Base-by-base conservation (phyloP, 2,113 vertebrate species). In the Hippocampus abdominalis region DNA sequence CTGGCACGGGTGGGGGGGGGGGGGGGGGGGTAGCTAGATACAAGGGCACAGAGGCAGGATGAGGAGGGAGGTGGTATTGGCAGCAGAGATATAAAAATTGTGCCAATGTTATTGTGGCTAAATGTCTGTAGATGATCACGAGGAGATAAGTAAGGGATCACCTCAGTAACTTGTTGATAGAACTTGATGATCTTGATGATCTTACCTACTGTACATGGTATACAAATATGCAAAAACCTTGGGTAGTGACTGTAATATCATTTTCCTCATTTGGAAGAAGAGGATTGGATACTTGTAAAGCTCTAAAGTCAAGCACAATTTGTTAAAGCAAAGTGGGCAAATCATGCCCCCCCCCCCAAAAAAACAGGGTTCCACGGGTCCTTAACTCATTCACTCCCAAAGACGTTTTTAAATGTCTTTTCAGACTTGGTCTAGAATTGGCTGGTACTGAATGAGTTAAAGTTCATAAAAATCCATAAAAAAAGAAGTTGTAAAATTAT, bases 1-100 rank as follows among this genome's bases (percentile, higher is more conserved):
- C 81, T 77, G 62, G 78, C 85, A 81, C 84, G 85, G 84, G 89
- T 87, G 89, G 36, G 87, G 89, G 89, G 85, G 84, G 75, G 85
- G 70, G 82, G 78, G 27, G 1, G 10, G 11, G 23, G 23, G 54
- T 18, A 6, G 5, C 32, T 36, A 36, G 32, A 32, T 4, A 32
- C 4, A 4, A 12, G 23, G 5, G 12, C 11, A 57, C 23, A 4
- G 71, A 77, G 66, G 76, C 61, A 73, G 65, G 76, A 67, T 60
- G 40, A 72, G 51, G 73, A 32, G 46, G 69, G 71, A 71, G 36
- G 61, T 49, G 51, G 66, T 59, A 32, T 54, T 23, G 51, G 51
- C 51, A 71, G 70, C 32, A 25, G 25, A 29, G 36, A 61, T 61
- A 36, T 48, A 39, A 44, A 69, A 44, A 5, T 53, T 36, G 20